Conservation (phyloP, 2,113 vertebrate genomes). For the Tetraodon nigroviridis region DNA sequence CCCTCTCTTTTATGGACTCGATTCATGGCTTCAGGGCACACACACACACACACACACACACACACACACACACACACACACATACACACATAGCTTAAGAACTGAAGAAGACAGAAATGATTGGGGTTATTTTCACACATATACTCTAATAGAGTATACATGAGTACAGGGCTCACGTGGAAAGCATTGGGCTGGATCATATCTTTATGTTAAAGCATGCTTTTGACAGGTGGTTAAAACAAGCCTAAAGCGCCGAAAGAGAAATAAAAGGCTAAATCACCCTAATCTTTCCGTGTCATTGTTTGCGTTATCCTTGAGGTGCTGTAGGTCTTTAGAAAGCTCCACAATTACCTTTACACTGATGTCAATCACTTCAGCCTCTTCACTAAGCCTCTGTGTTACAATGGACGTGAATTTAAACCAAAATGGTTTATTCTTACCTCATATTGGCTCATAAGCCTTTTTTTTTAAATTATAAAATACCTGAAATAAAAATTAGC, state of each 20-base stretch:
- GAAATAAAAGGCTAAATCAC: constrained; percentile 12
- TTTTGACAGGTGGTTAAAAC: constrained; percentile 24
- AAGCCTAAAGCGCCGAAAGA: constrained; percentile 1
- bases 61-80: too few species aligned
- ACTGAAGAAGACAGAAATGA: too few species aligned
- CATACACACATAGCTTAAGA: too few species aligned
- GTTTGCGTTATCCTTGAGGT: constrained; percentile 1
- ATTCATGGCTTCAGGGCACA: constrained; percentile 63
- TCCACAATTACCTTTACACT: constrained; percentile 12
- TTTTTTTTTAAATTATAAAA: too few species aligned
- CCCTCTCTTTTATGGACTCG: constrained; percentile 51
- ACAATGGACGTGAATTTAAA: neutral
- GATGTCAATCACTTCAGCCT: constrained; percentile 16
- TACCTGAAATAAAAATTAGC: too few species aligned
- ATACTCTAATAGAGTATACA: neutral
- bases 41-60: too few species aligned
- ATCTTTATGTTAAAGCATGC: constrained; percentile 1
- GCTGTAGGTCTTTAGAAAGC: neutral
- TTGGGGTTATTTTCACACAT: too few species aligned
- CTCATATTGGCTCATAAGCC: neutral
- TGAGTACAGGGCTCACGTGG: constrained; percentile 4
- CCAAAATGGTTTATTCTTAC: neutral
- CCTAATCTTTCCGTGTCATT: neutral
- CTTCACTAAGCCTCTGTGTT: constrained; percentile 10
- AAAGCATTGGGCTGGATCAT: neutral